Base-by-base conservation (phyloP, 2,888 invertebrate species). In the Melieria omissa region DNA sequence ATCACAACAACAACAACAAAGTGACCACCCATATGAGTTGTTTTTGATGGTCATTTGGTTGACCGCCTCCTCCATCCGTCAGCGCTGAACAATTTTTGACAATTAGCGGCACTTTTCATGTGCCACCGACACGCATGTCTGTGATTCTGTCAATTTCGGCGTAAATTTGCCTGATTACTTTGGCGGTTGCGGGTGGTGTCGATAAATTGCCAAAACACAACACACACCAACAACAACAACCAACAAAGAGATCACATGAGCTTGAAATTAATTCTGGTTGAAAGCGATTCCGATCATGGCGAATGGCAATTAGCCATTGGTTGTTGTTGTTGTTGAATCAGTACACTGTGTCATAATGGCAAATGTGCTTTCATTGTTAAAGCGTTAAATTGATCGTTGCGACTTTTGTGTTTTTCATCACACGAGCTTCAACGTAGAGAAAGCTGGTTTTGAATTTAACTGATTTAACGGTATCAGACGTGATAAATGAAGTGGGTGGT, bases 61-160 rank as follows among this genome's bases (percentile, higher is more conserved):
- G 12, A 4, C 4, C 46, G 10, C 44, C 9, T 12, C 42, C 55
- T 47, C 44, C 16, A 58, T 73, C 65, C 14, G 42, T 54, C 45
- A 42, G 79, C 78, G 77, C 72, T 76, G 63, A 82, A 82, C 80
- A 79, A 82, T 81, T 83, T 81, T 80, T 78, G 78, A 80, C 81
- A 83, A 82, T 83, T 82, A 81, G 82, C 82, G 83, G 81, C 78
- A 77, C 76, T 80, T 81, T 82, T 82, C 76, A 82, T 80, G 78
- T 68, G 16, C 1, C 29, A 57, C 16, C 55, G 70, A 67, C 72
- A 67, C 70, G 54, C 55, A 62, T 60, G 70, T 46, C 14, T 78
- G 75, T 78, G 77, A 81, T 74, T 78, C 78, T 78, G 80, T 80
- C 82, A 83, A 82, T 81, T 78, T 80, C 62, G 74, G 79, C 83